Conservation (phyloP, 2,888 invertebrate genomes). For the Lobophora halterata region DNA sequence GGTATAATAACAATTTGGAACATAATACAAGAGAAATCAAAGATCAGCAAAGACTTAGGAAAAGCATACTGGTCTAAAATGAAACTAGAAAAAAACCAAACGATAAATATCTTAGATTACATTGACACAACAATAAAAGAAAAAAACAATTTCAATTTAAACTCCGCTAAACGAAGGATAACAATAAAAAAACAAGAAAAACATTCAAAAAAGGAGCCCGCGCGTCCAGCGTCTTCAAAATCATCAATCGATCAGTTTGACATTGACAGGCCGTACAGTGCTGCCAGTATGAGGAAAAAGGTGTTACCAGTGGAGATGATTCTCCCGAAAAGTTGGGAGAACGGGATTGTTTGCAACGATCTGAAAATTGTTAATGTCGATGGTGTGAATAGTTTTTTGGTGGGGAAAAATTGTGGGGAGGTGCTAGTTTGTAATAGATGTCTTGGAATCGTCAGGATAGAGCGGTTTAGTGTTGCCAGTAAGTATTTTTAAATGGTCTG, state of each 20-base stretch:
- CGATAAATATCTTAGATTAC: slow-evolving; percentile 48
- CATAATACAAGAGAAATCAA: slow-evolving; percentile 59
- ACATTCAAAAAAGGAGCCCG: slow-evolving; percentile 41
- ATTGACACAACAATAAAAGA: slow-evolving; percentile 38
- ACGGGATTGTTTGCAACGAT: slow-evolving; percentile 54
- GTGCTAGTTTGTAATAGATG: slow-evolving; percentile 55
- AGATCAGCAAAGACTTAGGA: slow-evolving; percentile 48
- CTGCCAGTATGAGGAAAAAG: slow-evolving; percentile 45
- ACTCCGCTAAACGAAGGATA: slow-evolving; percentile 57
- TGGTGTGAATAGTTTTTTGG: slow-evolving; percentile 52
- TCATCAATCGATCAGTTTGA: slow-evolving; percentile 45
- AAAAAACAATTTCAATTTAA: slow-evolving; percentile 51
- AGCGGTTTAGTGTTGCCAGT: slow-evolving; percentile 55
- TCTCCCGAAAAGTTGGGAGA: slow-evolving; percentile 50
- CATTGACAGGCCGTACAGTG: slow-evolving; percentile 54
- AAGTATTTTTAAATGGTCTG: slow-evolving; percentile 36
- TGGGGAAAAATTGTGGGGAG: slow-evolving; percentile 65
- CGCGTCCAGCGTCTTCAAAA: slow-evolving; percentile 45
- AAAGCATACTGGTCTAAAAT: slow-evolving; percentile 68
- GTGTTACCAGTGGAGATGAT: slow-evolving; percentile 44
- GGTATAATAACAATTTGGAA: slow-evolving; percentile 66
- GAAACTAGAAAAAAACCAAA: slow-evolving; percentile 56
- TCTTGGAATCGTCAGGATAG: slow-evolving; percentile 49
- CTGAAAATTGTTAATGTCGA: slow-evolving; percentile 55
- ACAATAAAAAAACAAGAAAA: slow-evolving; percentile 49